A percentile compares a stretch with the other conserved stretches of the same genome.
These are phyloP conservation scores for Sisor rabdophorus DNA, from an alignment of 2,113 vertebrate species.

Conservation along the genomic window DNA sequence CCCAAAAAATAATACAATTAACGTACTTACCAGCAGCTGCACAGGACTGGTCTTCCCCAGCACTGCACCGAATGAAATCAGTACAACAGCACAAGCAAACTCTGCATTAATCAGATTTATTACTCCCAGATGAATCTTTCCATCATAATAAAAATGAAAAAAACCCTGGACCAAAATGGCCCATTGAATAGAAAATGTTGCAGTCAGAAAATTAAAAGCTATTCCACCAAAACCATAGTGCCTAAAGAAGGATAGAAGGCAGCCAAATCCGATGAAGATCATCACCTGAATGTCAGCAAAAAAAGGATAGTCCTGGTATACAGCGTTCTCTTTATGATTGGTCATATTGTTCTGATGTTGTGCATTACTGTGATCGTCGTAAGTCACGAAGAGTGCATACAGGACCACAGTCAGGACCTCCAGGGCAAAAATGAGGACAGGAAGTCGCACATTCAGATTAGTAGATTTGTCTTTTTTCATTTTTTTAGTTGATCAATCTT, in stretches of 20 bases:
- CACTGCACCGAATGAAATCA: slow-evolving; percentile 77
- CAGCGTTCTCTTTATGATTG: slow-evolving; percentile 55
- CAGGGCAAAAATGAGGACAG: slow-evolving; percentile 65
- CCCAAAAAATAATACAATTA: background rate
- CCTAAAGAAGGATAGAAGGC: slow-evolving; percentile 76
- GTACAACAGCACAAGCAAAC: slow-evolving; percentile 75
- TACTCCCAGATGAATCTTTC: slow-evolving; percentile 73
- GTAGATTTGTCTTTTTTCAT: slow-evolving; percentile 54
- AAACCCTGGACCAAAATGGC: slow-evolving; percentile 76
- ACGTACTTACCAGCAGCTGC: slow-evolving; percentile 67
- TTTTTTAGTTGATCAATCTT: slow-evolving; percentile 31
- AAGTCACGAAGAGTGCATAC: slow-evolving; percentile 72
- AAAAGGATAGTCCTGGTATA: slow-evolving; percentile 71
- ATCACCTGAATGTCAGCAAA: slow-evolving; percentile 81
- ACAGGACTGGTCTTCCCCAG: slow-evolving; percentile 77
- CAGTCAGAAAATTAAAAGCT: slow-evolving; percentile 77
- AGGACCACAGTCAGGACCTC: slow-evolving; percentile 67
- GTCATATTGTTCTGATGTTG: slow-evolving; percentile 55
- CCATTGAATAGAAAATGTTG: slow-evolving; percentile 79
- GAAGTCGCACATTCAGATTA: slow-evolving; percentile 60
- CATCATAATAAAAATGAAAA: slow-evolving; percentile 65
- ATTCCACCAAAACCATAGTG: slow-evolving; percentile 73
- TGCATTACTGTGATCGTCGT: slow-evolving; percentile 62
- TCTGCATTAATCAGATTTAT: slow-evolving; percentile 74
- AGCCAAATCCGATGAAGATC: slow-evolving; percentile 79